A percentile compares a stretch with the other conserved stretches of the same genome.
These are phyloP conservation scores for Catostylus mosaicus DNA, from an alignment of 30 jellyfish, hydroid and myxozoan genomes.

Conservation along the genomic window DNA sequence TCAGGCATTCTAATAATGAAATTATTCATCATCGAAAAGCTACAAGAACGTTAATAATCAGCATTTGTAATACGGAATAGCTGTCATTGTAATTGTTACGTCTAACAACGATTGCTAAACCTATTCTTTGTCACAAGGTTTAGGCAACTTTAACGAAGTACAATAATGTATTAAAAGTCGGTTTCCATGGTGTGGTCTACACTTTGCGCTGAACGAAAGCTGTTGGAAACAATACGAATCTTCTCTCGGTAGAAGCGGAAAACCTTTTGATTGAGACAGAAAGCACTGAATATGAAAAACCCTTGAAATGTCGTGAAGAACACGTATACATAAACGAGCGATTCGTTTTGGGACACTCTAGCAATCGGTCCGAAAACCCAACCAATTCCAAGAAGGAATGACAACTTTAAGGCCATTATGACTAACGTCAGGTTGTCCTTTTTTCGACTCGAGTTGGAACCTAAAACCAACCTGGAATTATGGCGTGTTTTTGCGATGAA, in stretches of 20 bases:
- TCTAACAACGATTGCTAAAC: no score
- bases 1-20: no score
- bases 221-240: background rate
- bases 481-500: constrained; percentile 27
- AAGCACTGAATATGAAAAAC: constrained; percentile 46
- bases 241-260: constrained; percentile 44
- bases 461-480: constrained; percentile 2
- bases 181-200: constrained; percentile 2
- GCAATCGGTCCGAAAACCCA: constrained; percentile 70
- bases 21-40: no score
- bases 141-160: no score
- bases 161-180: background rate
- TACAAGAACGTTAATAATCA: no score
- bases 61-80: no score
- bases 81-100: no score
- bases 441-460: constrained; percentile 6
- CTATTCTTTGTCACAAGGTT: no score
- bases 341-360: constrained; percentile 10
- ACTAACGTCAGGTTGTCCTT: constrained; percentile 1
- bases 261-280: constrained; percentile 53
- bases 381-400: constrained; percentile 49
- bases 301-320: constrained; percentile 56
- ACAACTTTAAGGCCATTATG: constrained; percentile 45
- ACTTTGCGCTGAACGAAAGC: background rate
- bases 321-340: constrained; percentile 18